These are phyloP conservation scores for Andrena flavipes DNA, from an alignment of 2,888 invertebrate species.

Conservation along the genomic window DNA sequence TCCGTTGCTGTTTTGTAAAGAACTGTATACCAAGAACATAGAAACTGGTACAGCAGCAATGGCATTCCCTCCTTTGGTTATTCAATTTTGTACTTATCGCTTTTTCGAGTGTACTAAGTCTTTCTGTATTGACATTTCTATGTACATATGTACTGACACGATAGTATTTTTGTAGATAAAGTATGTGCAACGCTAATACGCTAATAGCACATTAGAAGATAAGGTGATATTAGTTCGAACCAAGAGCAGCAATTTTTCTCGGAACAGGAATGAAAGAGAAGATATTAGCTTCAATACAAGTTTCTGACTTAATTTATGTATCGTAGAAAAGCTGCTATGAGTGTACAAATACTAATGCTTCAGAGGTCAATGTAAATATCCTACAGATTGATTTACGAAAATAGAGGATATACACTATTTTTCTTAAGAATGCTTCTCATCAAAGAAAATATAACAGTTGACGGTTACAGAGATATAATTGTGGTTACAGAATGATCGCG, in stretches of 20 bases:
- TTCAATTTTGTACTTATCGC: conserved; percentile 40
- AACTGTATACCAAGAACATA: conserved; percentile 8
- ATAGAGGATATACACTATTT: conserved; percentile 38
- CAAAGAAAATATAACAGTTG: conserved; percentile 10
- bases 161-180: conserved; percentile 46
- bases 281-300: neutral
- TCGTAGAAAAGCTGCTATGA: neutral
- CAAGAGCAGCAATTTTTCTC: conserved; percentile 1
- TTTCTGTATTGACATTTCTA: conserved; percentile 20
- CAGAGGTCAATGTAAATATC: conserved; percentile 25
- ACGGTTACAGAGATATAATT: conserved; percentile 27
- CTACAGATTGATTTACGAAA: conserved; percentile 20
- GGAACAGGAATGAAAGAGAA: neutral
- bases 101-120: conserved; percentile 13
- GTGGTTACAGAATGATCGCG: neutral
- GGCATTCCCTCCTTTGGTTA: conserved; percentile 7
- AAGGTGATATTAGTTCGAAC: conserved; percentile 12
- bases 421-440: conserved; percentile 43
- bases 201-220: conserved; percentile 18
- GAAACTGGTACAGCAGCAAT: neutral
- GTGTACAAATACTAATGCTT: conserved; percentile 36
- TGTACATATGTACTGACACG: conserved; percentile 18
- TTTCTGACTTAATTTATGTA: neutral
- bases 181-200: conserved; percentile 12
- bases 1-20: neutral